A percentile compares a stretch with the other conserved stretches of the same genome.
These are phyloP conservation scores for Drosophila macrospina DNA, from an alignment of 2,888 invertebrate species.

Conservation along the genomic window DNA sequence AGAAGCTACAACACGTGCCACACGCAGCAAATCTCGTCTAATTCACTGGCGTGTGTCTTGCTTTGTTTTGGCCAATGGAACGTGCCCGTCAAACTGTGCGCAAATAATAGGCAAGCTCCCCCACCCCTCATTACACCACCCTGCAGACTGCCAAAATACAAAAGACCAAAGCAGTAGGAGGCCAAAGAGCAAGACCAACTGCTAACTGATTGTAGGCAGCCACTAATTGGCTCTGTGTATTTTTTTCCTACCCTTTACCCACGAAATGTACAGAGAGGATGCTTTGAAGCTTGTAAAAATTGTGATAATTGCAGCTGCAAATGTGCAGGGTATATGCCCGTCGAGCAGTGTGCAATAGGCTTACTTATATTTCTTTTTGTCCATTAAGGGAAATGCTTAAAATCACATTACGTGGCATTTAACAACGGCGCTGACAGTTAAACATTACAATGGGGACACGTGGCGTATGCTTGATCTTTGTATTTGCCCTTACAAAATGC, in stretches of 20 bases:
- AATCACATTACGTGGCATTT: conserved; percentile 44
- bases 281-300: background rate
- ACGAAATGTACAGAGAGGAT: background rate
- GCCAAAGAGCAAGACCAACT: conserved; percentile 6
- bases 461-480: conserved; percentile 45
- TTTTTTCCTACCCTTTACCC: conserved; percentile 12
- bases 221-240: conserved; percentile 59
- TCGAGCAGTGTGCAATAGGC: background rate
- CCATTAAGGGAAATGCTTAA: conserved; percentile 17
- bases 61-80: conserved; percentile 26
- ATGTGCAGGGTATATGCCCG: background rate
- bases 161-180: background rate
- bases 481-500: conserved; percentile 9
- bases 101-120: conserved; percentile 50
- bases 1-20: conserved; percentile 53
- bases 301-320: background rate
- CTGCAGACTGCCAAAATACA: too few relatives aligned
- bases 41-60: conserved; percentile 44
- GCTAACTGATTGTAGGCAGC: conserved; percentile 42
- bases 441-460: conserved; percentile 20
- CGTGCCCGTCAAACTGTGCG: conserved; percentile 57
- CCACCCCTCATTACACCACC: too few relatives aligned
- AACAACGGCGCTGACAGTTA: conserved; percentile 30
- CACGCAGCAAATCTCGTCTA: conserved; percentile 65
- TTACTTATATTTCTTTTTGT: background rate